phyloP scores from a whole-genome alignment of 2,888 invertebrate genomes.

The Apotomis betuletana region DNA sequence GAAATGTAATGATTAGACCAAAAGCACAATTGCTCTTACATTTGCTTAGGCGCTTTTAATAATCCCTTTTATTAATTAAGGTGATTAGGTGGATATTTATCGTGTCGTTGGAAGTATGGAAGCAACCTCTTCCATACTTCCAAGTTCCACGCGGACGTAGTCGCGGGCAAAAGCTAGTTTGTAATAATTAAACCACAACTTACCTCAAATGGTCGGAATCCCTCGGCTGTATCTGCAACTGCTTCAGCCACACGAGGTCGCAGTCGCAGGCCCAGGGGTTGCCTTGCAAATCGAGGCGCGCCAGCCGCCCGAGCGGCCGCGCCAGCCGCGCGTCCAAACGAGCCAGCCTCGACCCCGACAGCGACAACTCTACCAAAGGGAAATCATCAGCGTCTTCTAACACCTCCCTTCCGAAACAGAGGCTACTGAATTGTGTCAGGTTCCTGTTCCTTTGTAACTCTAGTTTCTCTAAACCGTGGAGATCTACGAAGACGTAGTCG shows the following conservation, averaged over 20 bases:
- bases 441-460: conserved; percentile 82
- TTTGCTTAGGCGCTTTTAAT: no score
- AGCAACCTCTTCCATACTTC: no score
- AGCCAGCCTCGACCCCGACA: conserved; percentile 74
- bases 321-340: conserved; percentile 66
- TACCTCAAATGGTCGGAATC: conserved; percentile 77
- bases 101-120: no score
- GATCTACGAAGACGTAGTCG: conserved; percentile 81
- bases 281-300: conserved; percentile 80
- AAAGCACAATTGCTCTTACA: no score
- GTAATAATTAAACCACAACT: conserved; percentile 43
- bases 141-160: no score
- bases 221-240: conserved; percentile 67
- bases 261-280: conserved; percentile 88
- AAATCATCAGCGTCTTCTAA: conserved; percentile 73
- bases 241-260: conserved; percentile 78
- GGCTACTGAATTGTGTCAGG: conserved; percentile 75
- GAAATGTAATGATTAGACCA: no score
- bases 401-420: conserved; percentile 70
- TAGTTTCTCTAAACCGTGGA: conserved; percentile 78
- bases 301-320: conserved; percentile 74
- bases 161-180: no score
- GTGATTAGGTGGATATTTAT: no score
- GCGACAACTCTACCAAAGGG: conserved; percentile 69
- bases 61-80: no score